Evolutionary conservation across 1,140 invertebrate genomes (phyloP).

Genomic region (Drosophila repletoides): DNA sequence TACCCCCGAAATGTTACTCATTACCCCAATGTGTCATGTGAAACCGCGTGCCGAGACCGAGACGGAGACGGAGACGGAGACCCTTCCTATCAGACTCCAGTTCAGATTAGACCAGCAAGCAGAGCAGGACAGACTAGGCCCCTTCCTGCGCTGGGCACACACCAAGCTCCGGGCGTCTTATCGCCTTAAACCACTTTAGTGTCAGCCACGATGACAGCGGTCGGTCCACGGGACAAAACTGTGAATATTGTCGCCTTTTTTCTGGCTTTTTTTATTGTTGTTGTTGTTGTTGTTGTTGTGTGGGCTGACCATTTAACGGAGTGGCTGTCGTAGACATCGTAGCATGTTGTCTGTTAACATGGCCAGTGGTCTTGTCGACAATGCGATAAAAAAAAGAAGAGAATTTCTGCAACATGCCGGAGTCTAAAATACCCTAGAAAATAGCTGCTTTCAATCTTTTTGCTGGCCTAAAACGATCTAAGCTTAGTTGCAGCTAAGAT

Average conservation of each 20-base stretch:
- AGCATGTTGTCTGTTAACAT: conserved; percentile 72
- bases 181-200: conserved; percentile 81
- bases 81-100: too few relatives aligned
- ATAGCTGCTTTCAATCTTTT: too few relatives aligned
- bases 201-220: conserved; percentile 78
- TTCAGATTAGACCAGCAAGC: too few relatives aligned
- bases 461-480: too few relatives aligned
- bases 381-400: conserved; percentile 65
- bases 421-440: too few relatives aligned
- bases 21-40: conserved; percentile 20
- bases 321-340: conserved; percentile 13
- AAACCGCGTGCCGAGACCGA: conserved; percentile 11
- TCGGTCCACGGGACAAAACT: conserved; percentile 39
- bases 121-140: too few relatives aligned
- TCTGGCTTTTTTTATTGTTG: conserved; percentile 5
- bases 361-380: conserved; percentile 76
- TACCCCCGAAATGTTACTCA: neutral
- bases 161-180: conserved; percentile 64
- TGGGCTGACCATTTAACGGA: conserved; percentile 45
- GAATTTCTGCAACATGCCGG: too few relatives aligned
- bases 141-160: too few relatives aligned
- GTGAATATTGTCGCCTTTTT: conserved; percentile 72
- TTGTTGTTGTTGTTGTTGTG: conserved; percentile 24
- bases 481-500: too few relatives aligned
- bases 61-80: too few relatives aligned